Evolutionary conservation across 2,113 vertebrate species (phyloP), one percentile per base, ranked within the genome.

Genomic region (Macaca fascicularis): DNA sequence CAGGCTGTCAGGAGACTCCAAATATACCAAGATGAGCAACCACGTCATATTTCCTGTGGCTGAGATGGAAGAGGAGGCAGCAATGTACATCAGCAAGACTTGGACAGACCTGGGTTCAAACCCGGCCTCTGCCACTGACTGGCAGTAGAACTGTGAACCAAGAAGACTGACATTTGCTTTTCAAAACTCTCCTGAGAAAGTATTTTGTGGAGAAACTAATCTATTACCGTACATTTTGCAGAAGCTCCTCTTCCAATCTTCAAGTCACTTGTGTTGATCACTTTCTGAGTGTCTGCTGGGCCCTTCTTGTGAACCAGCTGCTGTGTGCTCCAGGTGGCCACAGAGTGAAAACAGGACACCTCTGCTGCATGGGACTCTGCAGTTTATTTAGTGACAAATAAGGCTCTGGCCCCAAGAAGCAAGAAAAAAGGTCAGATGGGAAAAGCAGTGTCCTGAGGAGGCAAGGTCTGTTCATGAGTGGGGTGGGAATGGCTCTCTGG

Each of bases 41-140:
- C 10, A 9, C 4, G 3, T 1, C 2, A 0, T 0, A 4, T 8
- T 8, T 79, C 75, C 75, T 16, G 35, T 2, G 2, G 92, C 27
- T 5, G 8, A 35, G 59, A 30, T 5, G 19, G 8, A 27, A 38
- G 20, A 80, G 4, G 17, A 5, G 0, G n/a, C 1, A 6, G 12
- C 25, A 8, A 4, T 7, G 13, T 0, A 1, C 5, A 32, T n/a
- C 13, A 10, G 40, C 48, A n/a, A 25, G 17, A 27, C 23, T 55
- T 32, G 13, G 57, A 59, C 14, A 23, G 23, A 5, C 25, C 2
- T 59, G 48, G 35, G 78, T 3, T 70, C 48, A 2, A 9, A 9
- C 1, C 25, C 0, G 2, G 25, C 17, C 16, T 32, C 23, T 5
- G 5, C n/a, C 16, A 48, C 55, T 32, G 16, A 6, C 10, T 10